These are phyloP conservation scores for Metaphire vulgaris DNA, from an alignment of 1,140 invertebrate species.

Conservation along the genomic window DNA sequence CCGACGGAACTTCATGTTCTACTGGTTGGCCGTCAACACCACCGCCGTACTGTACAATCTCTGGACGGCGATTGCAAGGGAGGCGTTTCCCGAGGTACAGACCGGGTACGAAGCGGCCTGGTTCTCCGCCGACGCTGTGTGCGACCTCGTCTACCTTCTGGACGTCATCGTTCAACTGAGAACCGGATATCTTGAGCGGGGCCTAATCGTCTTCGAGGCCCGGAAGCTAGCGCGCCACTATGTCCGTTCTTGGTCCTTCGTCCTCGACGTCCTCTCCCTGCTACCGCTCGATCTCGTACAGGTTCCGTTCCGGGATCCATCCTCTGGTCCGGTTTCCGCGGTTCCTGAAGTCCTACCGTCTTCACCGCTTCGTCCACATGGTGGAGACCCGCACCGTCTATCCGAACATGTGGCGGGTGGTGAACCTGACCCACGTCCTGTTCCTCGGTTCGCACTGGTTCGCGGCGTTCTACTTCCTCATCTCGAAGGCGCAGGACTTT, in stretches of 20 bases:
- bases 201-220: constrained; percentile 84
- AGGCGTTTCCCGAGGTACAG: constrained; percentile 75
- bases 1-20: constrained; percentile 93
- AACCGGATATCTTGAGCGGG: constrained; percentile 91
- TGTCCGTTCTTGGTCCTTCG: constrained; percentile 71
- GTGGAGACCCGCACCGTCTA: constrained; percentile 89
- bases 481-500: constrained; percentile 84
- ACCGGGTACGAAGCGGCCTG: constrained; percentile 60
- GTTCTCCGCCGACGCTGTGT: constrained; percentile 72
- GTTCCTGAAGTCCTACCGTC: constrained; percentile 71
- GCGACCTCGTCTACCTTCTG: constrained; percentile 75
- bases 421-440: constrained; percentile 88
- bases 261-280: constrained; percentile 76
- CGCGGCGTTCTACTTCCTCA: constrained; percentile 90
- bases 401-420: constrained; percentile 90
- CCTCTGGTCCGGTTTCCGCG: constrained; percentile 52
- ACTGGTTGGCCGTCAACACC: constrained; percentile 84
- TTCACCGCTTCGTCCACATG: constrained; percentile 89
- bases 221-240: constrained; percentile 84
- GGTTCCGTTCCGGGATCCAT: constrained; percentile 41
- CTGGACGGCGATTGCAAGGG: constrained; percentile 88
- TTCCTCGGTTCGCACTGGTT: constrained; percentile 94
- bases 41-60: constrained; percentile 86
- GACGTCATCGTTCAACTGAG: constrained; percentile 84
- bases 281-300: constrained; percentile 79